phyloP scores from a whole-genome alignment of 2,113 vertebrate genomes.

The Polyodon spathula region DNA sequence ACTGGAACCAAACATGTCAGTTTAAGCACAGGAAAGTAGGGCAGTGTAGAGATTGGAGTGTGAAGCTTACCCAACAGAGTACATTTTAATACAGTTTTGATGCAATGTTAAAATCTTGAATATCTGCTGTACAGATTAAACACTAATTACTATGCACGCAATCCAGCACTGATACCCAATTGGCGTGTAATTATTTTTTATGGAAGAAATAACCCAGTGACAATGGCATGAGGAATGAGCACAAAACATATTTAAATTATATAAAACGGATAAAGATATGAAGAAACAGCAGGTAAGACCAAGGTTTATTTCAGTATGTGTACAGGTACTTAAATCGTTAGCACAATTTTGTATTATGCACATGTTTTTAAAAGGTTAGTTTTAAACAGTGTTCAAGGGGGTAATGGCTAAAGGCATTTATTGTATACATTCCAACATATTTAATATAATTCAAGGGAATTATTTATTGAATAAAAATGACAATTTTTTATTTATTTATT shows the following conservation, averaged over 20 bases:
- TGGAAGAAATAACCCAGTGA: too few species aligned
- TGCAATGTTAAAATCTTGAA: background rate
- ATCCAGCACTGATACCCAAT: background rate
- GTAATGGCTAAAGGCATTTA: background rate
- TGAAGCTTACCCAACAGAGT: background rate
- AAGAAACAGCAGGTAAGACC: too few species aligned
- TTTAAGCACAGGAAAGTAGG: background rate
- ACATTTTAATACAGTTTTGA: background rate
- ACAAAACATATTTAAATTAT: too few species aligned
- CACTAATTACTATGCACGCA: background rate
- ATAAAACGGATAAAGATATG: too few species aligned
- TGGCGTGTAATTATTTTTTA: too few species aligned
- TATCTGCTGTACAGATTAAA: background rate
- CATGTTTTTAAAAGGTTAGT: slow-evolving; percentile 4
- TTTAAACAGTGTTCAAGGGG: slow-evolving; percentile 11
- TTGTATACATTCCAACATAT: slow-evolving; percentile 13
- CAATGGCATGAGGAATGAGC: too few species aligned
- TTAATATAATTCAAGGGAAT: slow-evolving; percentile 2
- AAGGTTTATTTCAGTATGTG: too few species aligned
- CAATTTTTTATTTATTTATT: too few species aligned
- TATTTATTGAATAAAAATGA: too few species aligned
- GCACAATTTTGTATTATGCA: slow-evolving; percentile 19
- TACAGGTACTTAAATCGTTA: too few species aligned
- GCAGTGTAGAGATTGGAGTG: background rate
- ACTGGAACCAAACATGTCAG: background rate